These are phyloP conservation scores for Metalampra italica DNA, from an alignment of 2,888 invertebrate genomes.

Conservation along the genomic window DNA sequence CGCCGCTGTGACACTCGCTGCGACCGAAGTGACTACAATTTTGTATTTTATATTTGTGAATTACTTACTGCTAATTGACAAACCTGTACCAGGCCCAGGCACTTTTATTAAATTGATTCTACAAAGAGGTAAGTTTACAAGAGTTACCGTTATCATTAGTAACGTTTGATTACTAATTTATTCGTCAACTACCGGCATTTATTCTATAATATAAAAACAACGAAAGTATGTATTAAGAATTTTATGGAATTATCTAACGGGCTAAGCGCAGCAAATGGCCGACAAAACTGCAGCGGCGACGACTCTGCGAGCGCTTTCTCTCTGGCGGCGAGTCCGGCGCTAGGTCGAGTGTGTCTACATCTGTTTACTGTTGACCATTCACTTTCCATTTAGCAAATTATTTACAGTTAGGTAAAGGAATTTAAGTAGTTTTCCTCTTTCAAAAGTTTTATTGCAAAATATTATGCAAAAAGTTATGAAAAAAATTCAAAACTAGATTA, in stretches of 20 bases:
- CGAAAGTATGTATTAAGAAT: background rate
- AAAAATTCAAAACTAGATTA: too few species aligned
- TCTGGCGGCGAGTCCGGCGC: conserved; percentile 20
- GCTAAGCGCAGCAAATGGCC: conserved; percentile 55
- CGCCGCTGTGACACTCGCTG: conserved; percentile 35
- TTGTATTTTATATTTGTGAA: conserved; percentile 54
- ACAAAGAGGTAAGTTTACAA: conserved; percentile 45
- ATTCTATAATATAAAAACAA: too few species aligned
- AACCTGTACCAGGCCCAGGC: conserved; percentile 29
- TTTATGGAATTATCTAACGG: background rate
- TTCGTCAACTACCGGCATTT: too few species aligned
- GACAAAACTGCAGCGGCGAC: conserved; percentile 36
- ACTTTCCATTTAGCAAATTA: too few species aligned
- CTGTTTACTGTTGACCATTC: background rate
- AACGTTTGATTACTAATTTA: too few species aligned
- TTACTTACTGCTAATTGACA: conserved; percentile 21
- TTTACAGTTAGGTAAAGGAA: too few species aligned
- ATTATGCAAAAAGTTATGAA: too few species aligned
- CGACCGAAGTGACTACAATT: conserved; percentile 41
- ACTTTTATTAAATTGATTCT: conserved; percentile 28
- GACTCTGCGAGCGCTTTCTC: conserved; percentile 55
- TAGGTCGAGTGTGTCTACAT: background rate
- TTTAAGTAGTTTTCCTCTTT: too few species aligned
- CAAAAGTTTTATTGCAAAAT: too few species aligned
- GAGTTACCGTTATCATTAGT: conserved; percentile 4